Evolutionary conservation across 1,140 invertebrate genomes (phyloP).

Genomic region (Drosophila kanapiae): DNA sequence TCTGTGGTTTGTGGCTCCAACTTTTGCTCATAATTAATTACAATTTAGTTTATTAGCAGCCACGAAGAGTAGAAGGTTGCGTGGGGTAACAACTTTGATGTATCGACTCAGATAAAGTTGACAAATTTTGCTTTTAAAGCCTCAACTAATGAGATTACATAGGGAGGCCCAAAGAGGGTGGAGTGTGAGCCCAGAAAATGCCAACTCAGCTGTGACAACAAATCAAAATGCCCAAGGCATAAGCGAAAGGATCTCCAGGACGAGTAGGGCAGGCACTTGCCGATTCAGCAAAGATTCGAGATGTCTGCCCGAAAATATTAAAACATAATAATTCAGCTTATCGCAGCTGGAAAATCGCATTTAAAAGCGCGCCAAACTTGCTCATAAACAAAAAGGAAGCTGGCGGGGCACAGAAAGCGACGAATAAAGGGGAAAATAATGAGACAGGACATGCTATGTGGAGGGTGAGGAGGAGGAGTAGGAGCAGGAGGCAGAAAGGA

Average conservation of each 20-base stretch:
- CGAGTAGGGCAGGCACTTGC: constrained; percentile 34
- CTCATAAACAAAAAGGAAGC: constrained; percentile 38
- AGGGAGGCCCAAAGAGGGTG: neutral
- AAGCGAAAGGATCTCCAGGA: constrained; percentile 23
- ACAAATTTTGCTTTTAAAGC: constrained; percentile 71
- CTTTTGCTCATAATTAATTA: constrained; percentile 78
- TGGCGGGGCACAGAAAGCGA: neutral
- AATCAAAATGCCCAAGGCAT: constrained; percentile 25
- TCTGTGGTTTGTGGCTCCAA: constrained; percentile 1
- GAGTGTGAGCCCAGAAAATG: constrained; percentile 30
- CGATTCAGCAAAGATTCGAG: constrained; percentile 59
- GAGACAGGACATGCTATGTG: constrained; percentile 26
- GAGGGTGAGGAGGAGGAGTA: neutral
- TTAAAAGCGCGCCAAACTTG: constrained; percentile 59
- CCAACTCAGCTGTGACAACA: constrained; percentile 46
- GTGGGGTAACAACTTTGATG: constrained; percentile 57
- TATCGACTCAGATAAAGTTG: constrained; percentile 71
- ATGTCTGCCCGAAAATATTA: constrained; percentile 72
- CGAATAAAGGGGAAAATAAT: constrained; percentile 17
- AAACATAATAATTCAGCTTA: constrained; percentile 78
- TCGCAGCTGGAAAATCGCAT: constrained; percentile 74
- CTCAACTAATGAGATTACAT: constrained; percentile 24
- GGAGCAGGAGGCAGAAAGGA: constrained; percentile 8
- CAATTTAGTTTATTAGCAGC: constrained; percentile 79
- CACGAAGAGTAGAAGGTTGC: constrained; percentile 23